Percentiles rank a stretch among this genome's conserved stretches.
phyloP scores from a whole-genome alignment of 2,797 vertebrate species.

The Arvicola amphibius region DNA sequence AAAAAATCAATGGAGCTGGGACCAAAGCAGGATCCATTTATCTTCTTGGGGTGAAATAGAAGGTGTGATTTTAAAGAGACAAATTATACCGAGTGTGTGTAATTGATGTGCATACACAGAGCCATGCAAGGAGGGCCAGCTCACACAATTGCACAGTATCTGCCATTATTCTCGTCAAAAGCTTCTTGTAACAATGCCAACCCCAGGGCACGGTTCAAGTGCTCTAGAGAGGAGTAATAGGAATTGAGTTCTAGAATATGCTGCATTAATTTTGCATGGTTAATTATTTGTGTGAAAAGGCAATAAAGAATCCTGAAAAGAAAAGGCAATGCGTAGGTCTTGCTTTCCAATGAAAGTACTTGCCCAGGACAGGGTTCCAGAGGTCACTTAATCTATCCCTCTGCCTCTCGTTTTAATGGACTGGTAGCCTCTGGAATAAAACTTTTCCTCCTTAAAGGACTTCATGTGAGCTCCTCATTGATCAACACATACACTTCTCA shows the following conservation, averaged over 20 bases:
- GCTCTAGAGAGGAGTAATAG: slow-evolving; percentile 39
- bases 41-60: slow-evolving; percentile 83
- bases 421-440: not conserved
- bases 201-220: slow-evolving; percentile 69
- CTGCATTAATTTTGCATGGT: slow-evolving; percentile 65
- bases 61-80: slow-evolving; percentile 84
- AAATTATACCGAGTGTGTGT: slow-evolving; percentile 76
- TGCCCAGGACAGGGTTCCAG: slow-evolving; percentile 42
- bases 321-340: slow-evolving; percentile 31
- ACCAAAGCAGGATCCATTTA: slow-evolving; percentile 81
- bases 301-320: slow-evolving; percentile 27
- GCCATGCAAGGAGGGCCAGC: slow-evolving; percentile 60
- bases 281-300: slow-evolving; percentile 78
- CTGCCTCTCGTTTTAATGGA: slow-evolving; percentile 31
- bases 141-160: slow-evolving; percentile 56
- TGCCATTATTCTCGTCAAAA: slow-evolving; percentile 75
- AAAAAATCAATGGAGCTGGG: slow-evolving; percentile 80
- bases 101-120: slow-evolving; percentile 80
- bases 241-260: slow-evolving; percentile 73
- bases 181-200: slow-evolving; percentile 74
- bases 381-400: slow-evolving; percentile 12
- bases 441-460: not conserved
- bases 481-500: not conserved
- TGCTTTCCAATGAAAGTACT: slow-evolving; percentile 36
- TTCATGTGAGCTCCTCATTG: not conserved